Conservation (phyloP, 1,140 invertebrate species). For the Hirudo medicinalis region DNA sequence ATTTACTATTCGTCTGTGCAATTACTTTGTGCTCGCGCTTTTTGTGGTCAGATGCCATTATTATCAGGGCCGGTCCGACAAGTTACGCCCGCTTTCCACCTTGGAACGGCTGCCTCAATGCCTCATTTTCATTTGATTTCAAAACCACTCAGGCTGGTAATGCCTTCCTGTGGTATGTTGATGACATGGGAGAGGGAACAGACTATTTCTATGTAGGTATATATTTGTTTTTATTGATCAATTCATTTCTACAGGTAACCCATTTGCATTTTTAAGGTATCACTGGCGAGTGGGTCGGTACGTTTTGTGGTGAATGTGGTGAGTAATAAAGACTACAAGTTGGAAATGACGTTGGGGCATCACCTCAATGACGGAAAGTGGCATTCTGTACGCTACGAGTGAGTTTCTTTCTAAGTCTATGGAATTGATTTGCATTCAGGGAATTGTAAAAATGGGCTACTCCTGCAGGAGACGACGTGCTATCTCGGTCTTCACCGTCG, state of each 20-base stretch:
- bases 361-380: neutral
- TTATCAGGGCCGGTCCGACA: constrained; percentile 16
- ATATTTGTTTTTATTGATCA: constrained; percentile 3
- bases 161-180: constrained; percentile 34
- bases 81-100: constrained; percentile 32
- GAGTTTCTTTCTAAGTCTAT: constrained; percentile 25
- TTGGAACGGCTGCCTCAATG: constrained; percentile 36
- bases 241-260: neutral
- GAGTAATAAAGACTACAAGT: neutral
- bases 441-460: constrained; percentile 32
- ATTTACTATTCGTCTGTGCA: constrained; percentile 14
- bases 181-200: constrained; percentile 29
- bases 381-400: constrained; percentile 7
- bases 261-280: neutral
- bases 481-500: constrained; percentile 31
- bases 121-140: constrained; percentile 35
- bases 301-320: too few species aligned
- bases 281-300: neutral
- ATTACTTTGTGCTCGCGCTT: constrained; percentile 22
- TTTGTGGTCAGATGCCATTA: too few species aligned
- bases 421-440: constrained; percentile 25
- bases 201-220: constrained; percentile 31
- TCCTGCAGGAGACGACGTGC: constrained; percentile 31
- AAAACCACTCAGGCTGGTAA: constrained; percentile 25
- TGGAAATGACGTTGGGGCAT: neutral